Evolutionary conservation across 2,888 invertebrate species (phyloP).

Genomic region (Dysmachus trigonus): DNA sequence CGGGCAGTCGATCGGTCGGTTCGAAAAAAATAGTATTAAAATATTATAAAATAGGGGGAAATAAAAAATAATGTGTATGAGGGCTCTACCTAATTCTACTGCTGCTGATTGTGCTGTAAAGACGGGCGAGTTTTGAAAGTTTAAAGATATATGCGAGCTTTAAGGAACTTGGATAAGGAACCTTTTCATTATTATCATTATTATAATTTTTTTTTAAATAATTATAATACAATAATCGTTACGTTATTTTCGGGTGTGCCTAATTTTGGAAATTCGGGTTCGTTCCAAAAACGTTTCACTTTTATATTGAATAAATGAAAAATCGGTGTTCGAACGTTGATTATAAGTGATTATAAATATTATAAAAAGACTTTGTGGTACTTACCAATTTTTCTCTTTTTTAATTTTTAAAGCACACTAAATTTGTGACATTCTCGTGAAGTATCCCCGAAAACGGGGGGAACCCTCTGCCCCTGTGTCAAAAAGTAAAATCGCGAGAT

Average conservation of each 20-base stretch:
- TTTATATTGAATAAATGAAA: not conserved
- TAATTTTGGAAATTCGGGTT: not conserved
- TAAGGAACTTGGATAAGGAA: not conserved
- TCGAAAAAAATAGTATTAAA: not conserved
- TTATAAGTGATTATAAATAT: no score
- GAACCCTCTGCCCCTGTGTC: not conserved
- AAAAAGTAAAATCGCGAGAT: not conserved
- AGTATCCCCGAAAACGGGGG: not conserved
- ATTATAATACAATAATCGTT: no score
- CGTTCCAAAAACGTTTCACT: not conserved
- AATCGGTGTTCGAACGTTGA: no score
- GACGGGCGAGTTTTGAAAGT: not conserved
- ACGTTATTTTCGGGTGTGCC: no score
- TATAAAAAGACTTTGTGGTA: not conserved
- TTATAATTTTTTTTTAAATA: no score
- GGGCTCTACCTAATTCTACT: not conserved
- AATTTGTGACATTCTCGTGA: not conserved
- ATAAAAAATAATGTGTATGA: no score
- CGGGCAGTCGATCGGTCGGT: not conserved
- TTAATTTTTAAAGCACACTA: no score
- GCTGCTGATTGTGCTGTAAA: not conserved
- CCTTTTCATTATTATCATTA: not conserved
- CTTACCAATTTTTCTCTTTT: no score
- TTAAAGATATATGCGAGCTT: not conserved
- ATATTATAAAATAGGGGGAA: not conserved